Conservation (phyloP, 1,140 invertebrate species). For the Drosophila yakuba region DNA sequence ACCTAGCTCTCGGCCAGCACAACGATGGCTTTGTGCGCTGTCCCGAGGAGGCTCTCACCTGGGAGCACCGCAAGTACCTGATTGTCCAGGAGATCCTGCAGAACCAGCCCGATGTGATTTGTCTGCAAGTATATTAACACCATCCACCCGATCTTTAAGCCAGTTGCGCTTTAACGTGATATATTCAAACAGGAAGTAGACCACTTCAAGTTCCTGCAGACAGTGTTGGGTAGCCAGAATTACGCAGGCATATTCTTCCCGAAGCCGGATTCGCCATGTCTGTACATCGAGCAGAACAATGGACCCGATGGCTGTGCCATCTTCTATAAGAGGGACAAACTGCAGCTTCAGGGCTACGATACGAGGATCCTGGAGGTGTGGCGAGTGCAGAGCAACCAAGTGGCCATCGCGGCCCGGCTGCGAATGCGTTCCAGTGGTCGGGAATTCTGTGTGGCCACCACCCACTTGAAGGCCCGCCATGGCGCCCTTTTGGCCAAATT, state of each 20-base stretch:
- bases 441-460: slow-evolving; percentile 89
- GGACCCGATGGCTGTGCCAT: slow-evolving; percentile 93
- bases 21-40: slow-evolving; percentile 91
- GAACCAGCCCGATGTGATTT: slow-evolving; percentile 90
- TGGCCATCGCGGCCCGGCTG: slow-evolving; percentile 88
- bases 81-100: slow-evolving; percentile 90
- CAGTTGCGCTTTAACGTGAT: slow-evolving; percentile 62
- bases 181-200: slow-evolving; percentile 88
- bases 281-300: slow-evolving; percentile 90
- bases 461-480: slow-evolving; percentile 91
- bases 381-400: slow-evolving; percentile 91
- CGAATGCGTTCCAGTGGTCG: slow-evolving; percentile 86
- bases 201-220: slow-evolving; percentile 89
- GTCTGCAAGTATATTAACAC: slow-evolving; percentile 86
- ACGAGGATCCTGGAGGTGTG: slow-evolving; percentile 89
- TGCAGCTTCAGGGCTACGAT: slow-evolving; percentile 87
- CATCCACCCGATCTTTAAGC: background rate
- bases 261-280: slow-evolving; percentile 92
- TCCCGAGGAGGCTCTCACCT: slow-evolving; percentile 89
- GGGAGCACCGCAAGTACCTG: slow-evolving; percentile 88
- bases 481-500: slow-evolving; percentile 88
- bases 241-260: slow-evolving; percentile 90
- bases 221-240: slow-evolving; percentile 87
- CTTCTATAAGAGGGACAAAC: slow-evolving; percentile 89
- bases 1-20: slow-evolving; percentile 89